Percentiles rank a stretch among this genome's conserved stretches.
phyloP scores from a whole-genome alignment of 2,113 vertebrate genomes.

The Muntiacus muntjak region DNA sequence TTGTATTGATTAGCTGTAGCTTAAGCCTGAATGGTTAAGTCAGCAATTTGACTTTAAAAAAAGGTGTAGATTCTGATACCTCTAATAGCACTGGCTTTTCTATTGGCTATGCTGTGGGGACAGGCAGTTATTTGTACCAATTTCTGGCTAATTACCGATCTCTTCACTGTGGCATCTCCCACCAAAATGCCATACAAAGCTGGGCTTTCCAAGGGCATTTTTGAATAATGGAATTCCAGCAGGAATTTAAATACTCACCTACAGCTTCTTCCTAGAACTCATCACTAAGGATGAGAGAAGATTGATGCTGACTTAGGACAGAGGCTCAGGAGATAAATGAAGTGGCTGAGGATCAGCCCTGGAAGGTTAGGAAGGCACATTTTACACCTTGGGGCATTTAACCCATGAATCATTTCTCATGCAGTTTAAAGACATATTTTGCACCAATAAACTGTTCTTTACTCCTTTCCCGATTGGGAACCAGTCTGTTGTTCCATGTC shows the following conservation, averaged over 20 bases:
- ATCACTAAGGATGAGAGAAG: background rate
- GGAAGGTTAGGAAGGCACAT: background rate
- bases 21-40: slow-evolving; percentile 75
- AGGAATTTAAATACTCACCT: slow-evolving; percentile 17
- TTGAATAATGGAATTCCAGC: slow-evolving; percentile 20
- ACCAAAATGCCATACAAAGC: background rate
- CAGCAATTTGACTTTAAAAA: slow-evolving; percentile 68
- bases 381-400: background rate
- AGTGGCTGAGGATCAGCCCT: background rate
- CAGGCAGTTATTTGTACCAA: background rate
- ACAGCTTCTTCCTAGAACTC: background rate
- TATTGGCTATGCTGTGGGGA: background rate
- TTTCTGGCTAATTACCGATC: background rate
- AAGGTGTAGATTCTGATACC: slow-evolving; percentile 14
- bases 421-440: slow-evolving; percentile 19
- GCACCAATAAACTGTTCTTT: slow-evolving; percentile 27
- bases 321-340: slow-evolving; percentile 14
- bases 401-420: background rate
- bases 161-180: background rate
- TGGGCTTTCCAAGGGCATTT: background rate
- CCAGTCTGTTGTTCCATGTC: background rate
- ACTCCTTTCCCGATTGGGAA: background rate
- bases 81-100: background rate
- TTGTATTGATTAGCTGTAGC: slow-evolving; percentile 75
- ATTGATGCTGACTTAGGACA: background rate